These are phyloP conservation scores for Pogonomyrmex californicus DNA, from an alignment of 1,140 invertebrate genomes.

Conservation along the genomic window DNA sequence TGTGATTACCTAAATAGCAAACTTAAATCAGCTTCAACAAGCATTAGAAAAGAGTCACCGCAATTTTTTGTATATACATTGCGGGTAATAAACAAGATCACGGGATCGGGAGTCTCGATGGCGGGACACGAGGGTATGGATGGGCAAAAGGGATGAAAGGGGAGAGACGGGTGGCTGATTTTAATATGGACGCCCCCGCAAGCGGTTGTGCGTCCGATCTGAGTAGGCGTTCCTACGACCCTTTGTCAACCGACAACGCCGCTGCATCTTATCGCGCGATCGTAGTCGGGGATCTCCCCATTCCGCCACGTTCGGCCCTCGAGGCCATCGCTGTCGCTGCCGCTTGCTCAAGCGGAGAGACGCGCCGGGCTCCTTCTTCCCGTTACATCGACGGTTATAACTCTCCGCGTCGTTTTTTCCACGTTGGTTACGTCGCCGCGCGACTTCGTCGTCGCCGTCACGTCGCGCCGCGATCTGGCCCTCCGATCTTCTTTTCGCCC, in stretches of 20 bases:
- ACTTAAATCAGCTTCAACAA: not conserved
- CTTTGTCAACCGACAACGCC: conserved; percentile 85
- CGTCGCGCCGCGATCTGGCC: conserved; percentile 30
- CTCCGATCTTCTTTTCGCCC: conserved; percentile 46
- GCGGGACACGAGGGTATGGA: conserved; percentile 49
- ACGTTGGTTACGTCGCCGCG: conserved; percentile 66
- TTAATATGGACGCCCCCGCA: conserved; percentile 84
- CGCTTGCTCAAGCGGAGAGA: conserved; percentile 75
- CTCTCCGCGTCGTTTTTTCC: conserved; percentile 70
- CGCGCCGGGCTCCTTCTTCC: conserved; percentile 51
- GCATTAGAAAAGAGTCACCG: conserved; percentile 29
- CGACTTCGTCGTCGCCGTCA: conserved; percentile 68
- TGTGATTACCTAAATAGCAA: not conserved
- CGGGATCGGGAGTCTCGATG: conserved; percentile 60
- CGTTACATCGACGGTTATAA: conserved; percentile 72
- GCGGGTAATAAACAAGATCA: conserved; percentile 77
- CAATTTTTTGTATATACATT: conserved; percentile 71
- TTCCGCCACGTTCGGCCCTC: conserved; percentile 73
- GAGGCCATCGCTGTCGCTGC: conserved; percentile 75
- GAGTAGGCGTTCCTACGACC: conserved; percentile 81
- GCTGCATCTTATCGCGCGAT: conserved; percentile 83
- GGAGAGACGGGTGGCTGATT: conserved; percentile 73
- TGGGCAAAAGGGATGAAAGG: conserved; percentile 23
- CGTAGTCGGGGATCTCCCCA: conserved; percentile 74
- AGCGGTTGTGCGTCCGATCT: conserved; percentile 82